Evolutionary conservation across 1,140 invertebrate genomes (phyloP).

Genomic region (Coboldia fuscipes): DNA sequence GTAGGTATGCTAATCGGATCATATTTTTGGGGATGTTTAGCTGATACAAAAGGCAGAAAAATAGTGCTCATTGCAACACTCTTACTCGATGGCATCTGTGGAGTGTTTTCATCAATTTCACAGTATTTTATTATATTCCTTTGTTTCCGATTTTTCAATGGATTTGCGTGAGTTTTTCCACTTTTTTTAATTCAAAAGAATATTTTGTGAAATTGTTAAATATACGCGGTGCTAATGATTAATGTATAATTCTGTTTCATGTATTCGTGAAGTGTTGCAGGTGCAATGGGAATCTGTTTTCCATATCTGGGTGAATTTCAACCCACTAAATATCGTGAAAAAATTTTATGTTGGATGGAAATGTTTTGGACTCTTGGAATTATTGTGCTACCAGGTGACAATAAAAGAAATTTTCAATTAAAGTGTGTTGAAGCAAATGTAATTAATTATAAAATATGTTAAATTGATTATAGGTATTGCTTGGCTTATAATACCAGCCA

Average conservation of each 20-base stretch:
- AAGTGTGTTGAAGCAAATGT: neutral
- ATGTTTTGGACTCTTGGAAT: constrained; percentile 57
- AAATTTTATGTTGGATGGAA: constrained; percentile 58
- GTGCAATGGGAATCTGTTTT: constrained; percentile 54
- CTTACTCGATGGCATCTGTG: constrained; percentile 51
- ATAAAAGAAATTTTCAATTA: neutral
- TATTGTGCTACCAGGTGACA: constrained; percentile 40
- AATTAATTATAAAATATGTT: neutral
- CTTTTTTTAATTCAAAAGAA: neutral
- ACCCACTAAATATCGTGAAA: constrained; percentile 47
- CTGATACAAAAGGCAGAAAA: constrained; percentile 60
- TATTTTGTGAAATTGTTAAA: neutral
- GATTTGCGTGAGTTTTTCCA: constrained; percentile 51
- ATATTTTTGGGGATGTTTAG: constrained; percentile 74
- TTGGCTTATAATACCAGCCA: constrained; percentile 44
- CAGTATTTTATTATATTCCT: constrained; percentile 56
- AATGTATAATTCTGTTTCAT: neutral
- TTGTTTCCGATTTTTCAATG: constrained; percentile 56
- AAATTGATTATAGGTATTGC: constrained; percentile 32
- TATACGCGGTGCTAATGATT: neutral
- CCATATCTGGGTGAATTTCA: constrained; percentile 58
- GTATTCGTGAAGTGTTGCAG: constrained; percentile 32
- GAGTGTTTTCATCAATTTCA: constrained; percentile 49
- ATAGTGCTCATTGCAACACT: constrained; percentile 52
- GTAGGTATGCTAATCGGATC: constrained; percentile 71